Evolutionary conservation across 2,797 vertebrate species (phyloP), one percentile per base, ranked within the genome.

Genomic region (Amniataba percoides): DNA sequence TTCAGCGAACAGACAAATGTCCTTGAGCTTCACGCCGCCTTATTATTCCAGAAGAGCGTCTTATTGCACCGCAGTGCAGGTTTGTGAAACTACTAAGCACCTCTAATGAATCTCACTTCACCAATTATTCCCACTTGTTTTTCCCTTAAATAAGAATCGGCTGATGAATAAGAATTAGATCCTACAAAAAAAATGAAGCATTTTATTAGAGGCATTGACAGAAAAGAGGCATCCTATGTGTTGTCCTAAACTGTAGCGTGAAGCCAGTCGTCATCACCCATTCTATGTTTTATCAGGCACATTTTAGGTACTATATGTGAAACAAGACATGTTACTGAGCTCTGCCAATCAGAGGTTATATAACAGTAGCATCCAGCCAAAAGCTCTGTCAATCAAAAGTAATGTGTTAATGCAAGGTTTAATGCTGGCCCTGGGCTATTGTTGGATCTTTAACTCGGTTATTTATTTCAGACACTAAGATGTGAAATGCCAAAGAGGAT

Each of bases 361-460:
- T 88, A 81, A 84, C 46, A 7, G 14, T 55, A 60, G 3, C 64
- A 61, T 63, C 5, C 31, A 71, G 89, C 85, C 78, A 83, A 84
- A 36, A 79, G 70, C 42, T 43, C 84, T 75, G 85, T 88, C 86
- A 86, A 53, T 88, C 85, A 86, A 63, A 81, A 64, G 62, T 75
- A 77, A 74, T 75, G 70, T 71, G 66, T 67, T 80, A 67, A 74
- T 36, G 52, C 27, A 19, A 55, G 68, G 57, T 67, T 67, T 74
- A 68, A 65, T 43, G 64, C 58, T 61, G 49, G 61, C 77, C 76
- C 61, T 23, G 45, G 77, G 73, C 70, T 71, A 45, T 63, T 77
- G 59, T 64, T 77, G 56, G 36, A 77, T 70, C 52, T 39, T 40
- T 27, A 66, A 69, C 23, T 21, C 9, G 13, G 23, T 64, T 49